These are phyloP conservation scores for Escarpia spicata DNA, from an alignment of 2,888 invertebrate genomes.

Conservation along the genomic window DNA sequence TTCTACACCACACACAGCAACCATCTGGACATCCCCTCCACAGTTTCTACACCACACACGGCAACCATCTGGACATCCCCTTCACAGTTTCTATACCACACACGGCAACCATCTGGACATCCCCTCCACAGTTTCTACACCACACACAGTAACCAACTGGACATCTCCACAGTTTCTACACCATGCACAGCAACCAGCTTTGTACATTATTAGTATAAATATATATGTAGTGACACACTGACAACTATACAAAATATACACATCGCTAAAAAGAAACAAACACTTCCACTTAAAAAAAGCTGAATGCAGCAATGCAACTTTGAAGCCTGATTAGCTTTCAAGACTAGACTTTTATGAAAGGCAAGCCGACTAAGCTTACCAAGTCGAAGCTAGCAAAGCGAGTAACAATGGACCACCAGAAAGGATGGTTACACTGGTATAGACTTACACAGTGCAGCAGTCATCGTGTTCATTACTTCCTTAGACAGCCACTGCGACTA, in stretches of 20 bases:
- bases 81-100: too few relatives aligned
- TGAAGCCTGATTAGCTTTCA: not conserved
- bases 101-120: too few relatives aligned
- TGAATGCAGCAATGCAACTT: not conserved
- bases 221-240: not conserved
- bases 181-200: not conserved
- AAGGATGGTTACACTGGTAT: not conserved
- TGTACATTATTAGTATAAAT: not conserved
- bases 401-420: not conserved
- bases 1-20: too few relatives aligned
- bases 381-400: not conserved
- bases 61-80: too few relatives aligned
- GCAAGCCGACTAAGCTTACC: not conserved
- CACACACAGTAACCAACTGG: too few relatives aligned
- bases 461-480: not conserved
- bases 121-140: too few relatives aligned
- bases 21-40: too few relatives aligned
- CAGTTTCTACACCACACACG: too few relatives aligned
- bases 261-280: not conserved
- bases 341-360: not conserved
- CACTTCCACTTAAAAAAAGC: not conserved
- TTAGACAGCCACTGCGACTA: not conserved
- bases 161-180: too few relatives aligned
- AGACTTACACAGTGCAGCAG: not conserved
- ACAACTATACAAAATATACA: not conserved